Conservation (phyloP, 2,888 invertebrate species). For the Xestoiulus laeticollis region DNA sequence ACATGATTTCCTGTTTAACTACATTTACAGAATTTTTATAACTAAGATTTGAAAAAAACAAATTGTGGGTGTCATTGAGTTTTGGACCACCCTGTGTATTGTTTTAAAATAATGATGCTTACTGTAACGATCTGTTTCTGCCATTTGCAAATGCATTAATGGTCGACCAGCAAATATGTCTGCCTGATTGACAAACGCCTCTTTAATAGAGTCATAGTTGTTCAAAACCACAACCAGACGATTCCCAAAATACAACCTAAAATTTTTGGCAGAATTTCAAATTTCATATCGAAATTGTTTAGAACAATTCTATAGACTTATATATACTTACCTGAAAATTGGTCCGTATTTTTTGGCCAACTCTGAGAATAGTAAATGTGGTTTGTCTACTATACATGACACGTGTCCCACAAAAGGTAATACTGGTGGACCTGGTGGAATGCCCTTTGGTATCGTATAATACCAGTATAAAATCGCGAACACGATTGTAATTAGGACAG, state of each 20-base stretch:
- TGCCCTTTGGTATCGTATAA: background rate
- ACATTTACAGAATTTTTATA: too few species aligned
- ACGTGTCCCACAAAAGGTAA: background rate
- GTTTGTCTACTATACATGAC: background rate
- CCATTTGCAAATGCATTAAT: background rate
- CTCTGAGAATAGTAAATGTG: background rate
- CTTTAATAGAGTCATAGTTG: conserved; percentile 27
- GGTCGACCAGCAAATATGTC: conserved; percentile 8
- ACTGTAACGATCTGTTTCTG: background rate
- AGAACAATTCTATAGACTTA: too few species aligned
- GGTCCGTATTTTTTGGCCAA: background rate
- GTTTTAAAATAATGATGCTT: background rate
- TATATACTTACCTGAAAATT: background rate
- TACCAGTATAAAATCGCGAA: background rate
- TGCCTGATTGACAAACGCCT: conserved; percentile 29
- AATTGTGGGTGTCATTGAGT: too few species aligned
- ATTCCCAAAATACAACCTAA: too few species aligned
- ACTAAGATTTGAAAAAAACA: too few species aligned
- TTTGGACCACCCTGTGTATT: too few species aligned
- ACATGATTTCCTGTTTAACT: too few species aligned
- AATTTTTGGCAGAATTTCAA: too few species aligned
- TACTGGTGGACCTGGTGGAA: conserved; percentile 36
- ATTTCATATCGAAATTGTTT: too few species aligned
- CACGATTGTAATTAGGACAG: background rate
- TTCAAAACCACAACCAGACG: conserved; percentile 25